phyloP scores from a whole-genome alignment of 2,888 invertebrate species.

The Zhengitettix transpicula region DNA sequence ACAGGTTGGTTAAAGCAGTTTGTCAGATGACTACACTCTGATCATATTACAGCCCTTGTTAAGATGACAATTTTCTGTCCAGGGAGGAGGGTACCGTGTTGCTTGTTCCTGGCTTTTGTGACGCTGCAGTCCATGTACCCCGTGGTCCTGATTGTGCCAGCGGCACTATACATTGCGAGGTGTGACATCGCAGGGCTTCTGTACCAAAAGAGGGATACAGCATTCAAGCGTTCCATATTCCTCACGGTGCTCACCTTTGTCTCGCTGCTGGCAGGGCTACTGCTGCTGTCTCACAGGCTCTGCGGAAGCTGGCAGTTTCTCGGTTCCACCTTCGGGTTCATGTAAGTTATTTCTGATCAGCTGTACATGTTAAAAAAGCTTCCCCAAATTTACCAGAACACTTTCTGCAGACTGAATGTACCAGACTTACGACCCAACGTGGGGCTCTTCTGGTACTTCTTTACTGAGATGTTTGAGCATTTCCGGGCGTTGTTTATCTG shows the following conservation, averaged over 20 bases:
- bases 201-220: not conserved
- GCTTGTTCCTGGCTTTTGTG: conserved; percentile 55
- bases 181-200: conserved; percentile 16
- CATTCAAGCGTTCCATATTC: conserved; percentile 31
- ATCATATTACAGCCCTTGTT: not conserved
- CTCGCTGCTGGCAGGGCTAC: conserved; percentile 33
- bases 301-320: conserved; percentile 33
- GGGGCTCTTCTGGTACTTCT: conserved; percentile 99
- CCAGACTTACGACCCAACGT: conserved; percentile 93
- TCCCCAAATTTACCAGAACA: not conserved
- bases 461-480: conserved; percentile 99
- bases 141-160: conserved; percentile 64
- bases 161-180: conserved; percentile 46
- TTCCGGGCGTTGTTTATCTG: conserved; percentile 88
- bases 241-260: conserved; percentile 35
- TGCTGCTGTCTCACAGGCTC: conserved; percentile 47
- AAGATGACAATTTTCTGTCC: conserved; percentile 12
- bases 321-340: conserved; percentile 60
- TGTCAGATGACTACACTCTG: conserved; percentile 9
- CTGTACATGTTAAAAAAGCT: not conserved
- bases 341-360: conserved; percentile 38
- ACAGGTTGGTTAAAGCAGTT: conserved; percentile 26
- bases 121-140: conserved; percentile 74
- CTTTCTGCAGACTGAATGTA: conserved; percentile 57
- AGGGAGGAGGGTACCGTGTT: conserved; percentile 42